These are phyloP conservation scores for Goniozus legneri DNA, from an alignment of 1,140 invertebrate species.

Conservation along the genomic window DNA sequence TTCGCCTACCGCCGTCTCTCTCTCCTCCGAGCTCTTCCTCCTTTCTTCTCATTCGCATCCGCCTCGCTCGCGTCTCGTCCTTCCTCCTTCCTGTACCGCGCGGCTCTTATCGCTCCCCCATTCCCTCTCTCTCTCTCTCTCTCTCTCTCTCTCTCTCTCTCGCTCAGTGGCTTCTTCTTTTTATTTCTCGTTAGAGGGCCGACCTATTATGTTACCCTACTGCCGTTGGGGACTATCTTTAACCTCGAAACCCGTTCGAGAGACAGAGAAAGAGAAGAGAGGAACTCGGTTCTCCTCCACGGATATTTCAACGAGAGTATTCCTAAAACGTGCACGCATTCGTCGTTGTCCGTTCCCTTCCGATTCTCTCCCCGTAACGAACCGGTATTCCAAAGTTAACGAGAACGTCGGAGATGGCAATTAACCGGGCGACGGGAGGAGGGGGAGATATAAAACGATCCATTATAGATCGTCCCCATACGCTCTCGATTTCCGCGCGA, in stretches of 20 bases:
- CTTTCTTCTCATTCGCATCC: slow-evolving; percentile 4
- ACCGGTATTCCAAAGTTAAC: neutral
- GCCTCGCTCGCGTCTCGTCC: neutral
- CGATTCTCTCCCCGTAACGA: neutral
- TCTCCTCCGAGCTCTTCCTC: slow-evolving; percentile 1
- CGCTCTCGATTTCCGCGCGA: neutral
- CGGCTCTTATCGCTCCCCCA: neutral
- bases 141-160: slow-evolving; percentile 9
- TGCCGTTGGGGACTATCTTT: slow-evolving; percentile 37
- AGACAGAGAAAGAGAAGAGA: neutral
- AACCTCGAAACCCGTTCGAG: slow-evolving; percentile 36
- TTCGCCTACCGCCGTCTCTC: slow-evolving; percentile 3
- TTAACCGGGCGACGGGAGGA: neutral
- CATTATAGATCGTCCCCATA: too few species aligned
- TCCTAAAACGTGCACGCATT: too few species aligned
- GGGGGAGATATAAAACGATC: too few species aligned
- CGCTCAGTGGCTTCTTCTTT: neutral
- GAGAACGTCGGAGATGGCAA: neutral
- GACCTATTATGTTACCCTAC: slow-evolving; percentile 40
- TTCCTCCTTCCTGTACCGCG: neutral
- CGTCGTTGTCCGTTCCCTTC: neutral
- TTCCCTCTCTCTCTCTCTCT: slow-evolving; percentile 5
- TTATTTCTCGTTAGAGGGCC: slow-evolving; percentile 26
- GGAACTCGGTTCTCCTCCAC: slow-evolving; percentile 1
- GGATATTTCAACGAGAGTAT: too few species aligned